These are phyloP conservation scores for Limnephilus rhombicus DNA, from an alignment of 2,888 invertebrate genomes.

Conservation along the genomic window DNA sequence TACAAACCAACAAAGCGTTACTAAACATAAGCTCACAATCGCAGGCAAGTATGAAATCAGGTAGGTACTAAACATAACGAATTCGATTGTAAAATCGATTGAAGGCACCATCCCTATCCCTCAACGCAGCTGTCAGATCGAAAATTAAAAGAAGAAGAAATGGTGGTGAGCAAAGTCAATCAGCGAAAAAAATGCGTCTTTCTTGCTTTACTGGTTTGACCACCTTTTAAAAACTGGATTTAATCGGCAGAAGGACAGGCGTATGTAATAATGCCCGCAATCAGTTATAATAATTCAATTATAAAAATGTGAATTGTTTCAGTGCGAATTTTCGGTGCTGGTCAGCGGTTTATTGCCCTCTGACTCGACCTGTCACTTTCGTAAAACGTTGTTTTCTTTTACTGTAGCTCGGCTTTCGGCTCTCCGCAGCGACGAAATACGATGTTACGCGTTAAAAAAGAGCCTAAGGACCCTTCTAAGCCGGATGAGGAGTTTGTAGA, in stretches of 20 bases:
- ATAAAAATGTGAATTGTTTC: background rate
- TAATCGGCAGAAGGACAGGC: slow-evolving; percentile 26
- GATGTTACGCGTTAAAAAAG: slow-evolving; percentile 25
- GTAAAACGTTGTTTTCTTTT: slow-evolving; percentile 2
- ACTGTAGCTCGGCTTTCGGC: slow-evolving; percentile 11
- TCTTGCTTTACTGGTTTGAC: slow-evolving; percentile 36
- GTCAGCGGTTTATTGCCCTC: background rate
- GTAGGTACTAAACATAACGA: too few relatives aligned
- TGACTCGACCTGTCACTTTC: background rate
- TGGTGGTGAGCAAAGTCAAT: background rate
- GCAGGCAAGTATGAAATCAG: too few relatives aligned
- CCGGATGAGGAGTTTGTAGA: background rate
- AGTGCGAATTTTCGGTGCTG: background rate
- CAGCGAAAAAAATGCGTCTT: slow-evolving; percentile 34
- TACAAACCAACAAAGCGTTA: too few relatives aligned
- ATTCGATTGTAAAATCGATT: background rate
- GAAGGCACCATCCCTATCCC: background rate
- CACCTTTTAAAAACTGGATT: slow-evolving; percentile 36
- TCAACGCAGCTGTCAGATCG: background rate
- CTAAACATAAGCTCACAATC: too few relatives aligned
- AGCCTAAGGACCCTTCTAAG: slow-evolving; percentile 10
- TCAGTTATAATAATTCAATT: background rate
- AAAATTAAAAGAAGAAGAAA: slow-evolving; percentile 35
- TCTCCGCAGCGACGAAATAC: background rate
- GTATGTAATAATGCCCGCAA: slow-evolving; percentile 6